Evolutionary conservation across 2,113 vertebrate genomes (phyloP).

Genomic region (Poecile atricapillus): DNA sequence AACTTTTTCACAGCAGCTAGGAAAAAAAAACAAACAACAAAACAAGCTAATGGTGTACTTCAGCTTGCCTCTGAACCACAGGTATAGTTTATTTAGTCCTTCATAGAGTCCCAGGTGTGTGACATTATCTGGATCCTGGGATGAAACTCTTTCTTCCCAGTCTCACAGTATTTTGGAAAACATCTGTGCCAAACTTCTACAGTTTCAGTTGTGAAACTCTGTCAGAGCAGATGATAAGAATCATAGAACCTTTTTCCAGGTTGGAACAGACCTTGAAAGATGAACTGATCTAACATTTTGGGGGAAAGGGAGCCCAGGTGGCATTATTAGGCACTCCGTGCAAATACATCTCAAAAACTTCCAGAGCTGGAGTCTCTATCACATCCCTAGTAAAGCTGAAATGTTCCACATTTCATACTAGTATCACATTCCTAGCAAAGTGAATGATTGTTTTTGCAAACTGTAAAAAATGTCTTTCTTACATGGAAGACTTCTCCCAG

Average conservation of each 20-base stretch:
- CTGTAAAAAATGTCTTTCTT: background rate
- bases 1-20: background rate
- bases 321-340: background rate
- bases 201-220: background rate
- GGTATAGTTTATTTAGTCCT: background rate
- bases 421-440: background rate
- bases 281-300: accelerated
- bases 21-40: background rate
- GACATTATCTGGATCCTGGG: background rate
- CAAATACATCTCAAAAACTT: background rate
- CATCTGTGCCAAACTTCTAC: background rate
- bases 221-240: background rate
- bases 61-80: background rate
- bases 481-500: background rate
- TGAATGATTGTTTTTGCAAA: background rate
- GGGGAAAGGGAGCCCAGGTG: background rate
- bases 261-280: background rate
- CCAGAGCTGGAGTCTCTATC: background rate
- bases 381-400: background rate
- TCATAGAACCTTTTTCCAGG: background rate
- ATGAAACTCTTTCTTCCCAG: background rate
- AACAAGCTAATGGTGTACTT: background rate
- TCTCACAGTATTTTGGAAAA: background rate
- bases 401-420: no score
- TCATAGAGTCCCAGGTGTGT: background rate